These are phyloP conservation scores for Platycnemis pennipes DNA, from an alignment of 2,888 invertebrate genomes.

Conservation along the genomic window DNA sequence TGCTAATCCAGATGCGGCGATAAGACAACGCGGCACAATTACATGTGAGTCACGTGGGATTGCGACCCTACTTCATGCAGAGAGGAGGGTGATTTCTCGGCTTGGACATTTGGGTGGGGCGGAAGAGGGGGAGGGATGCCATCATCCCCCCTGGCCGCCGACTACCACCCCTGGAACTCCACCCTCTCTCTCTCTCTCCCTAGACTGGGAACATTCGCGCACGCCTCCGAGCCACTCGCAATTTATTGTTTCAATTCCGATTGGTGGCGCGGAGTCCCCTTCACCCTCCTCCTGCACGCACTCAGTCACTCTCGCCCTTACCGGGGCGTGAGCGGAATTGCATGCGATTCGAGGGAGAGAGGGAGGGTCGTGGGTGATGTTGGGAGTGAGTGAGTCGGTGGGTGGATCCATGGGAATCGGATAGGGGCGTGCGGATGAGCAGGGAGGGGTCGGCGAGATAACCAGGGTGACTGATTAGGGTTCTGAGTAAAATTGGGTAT, in stretches of 20 bases:
- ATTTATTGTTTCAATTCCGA: constrained; percentile 66
- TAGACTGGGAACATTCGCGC: neutral
- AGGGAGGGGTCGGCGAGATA: neutral
- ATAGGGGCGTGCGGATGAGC: neutral
- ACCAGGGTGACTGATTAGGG: neutral
- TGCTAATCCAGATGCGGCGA: neutral
- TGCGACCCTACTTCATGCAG: neutral
- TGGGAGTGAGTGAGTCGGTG: neutral
- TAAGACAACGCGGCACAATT: neutral
- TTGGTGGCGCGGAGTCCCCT: constrained; percentile 22
- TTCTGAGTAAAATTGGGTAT: too few species aligned
- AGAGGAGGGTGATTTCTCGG: neutral
- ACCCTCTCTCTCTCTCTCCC: neutral
- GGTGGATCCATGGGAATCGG: neutral
- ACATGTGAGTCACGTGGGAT: neutral
- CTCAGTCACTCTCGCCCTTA: neutral
- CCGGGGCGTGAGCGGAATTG: constrained; percentile 16
- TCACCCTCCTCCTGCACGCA: neutral
- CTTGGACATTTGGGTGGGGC: neutral
- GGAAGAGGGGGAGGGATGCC: too few species aligned
- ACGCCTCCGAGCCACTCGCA: neutral
- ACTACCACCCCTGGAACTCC: neutral
- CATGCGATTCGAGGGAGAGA: constrained; percentile 2
- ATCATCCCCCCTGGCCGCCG: neutral
- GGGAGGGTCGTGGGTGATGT: neutral